Evolutionary conservation across 2,113 vertebrate genomes (phyloP).

Genomic region (Gymnobelideus leadbeateri): DNA sequence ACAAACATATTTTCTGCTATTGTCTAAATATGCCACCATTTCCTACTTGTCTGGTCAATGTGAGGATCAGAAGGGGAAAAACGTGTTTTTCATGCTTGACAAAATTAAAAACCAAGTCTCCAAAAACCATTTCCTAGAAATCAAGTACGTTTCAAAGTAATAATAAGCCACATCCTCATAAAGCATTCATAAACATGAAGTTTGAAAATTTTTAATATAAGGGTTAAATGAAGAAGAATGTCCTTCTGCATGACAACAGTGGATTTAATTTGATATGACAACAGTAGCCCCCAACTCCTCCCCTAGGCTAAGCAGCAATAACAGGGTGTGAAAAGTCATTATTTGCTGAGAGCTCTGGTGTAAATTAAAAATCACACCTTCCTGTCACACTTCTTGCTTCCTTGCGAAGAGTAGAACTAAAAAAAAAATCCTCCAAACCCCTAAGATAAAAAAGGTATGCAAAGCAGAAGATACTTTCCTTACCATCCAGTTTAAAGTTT

Average conservation of each 20-base stretch:
- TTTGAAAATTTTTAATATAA: constrained; percentile 66
- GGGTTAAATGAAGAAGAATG: constrained; percentile 81
- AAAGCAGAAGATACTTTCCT: constrained; percentile 62
- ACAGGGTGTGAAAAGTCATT: constrained; percentile 88
- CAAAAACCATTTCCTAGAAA: constrained; percentile 66
- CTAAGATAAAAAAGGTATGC: constrained; percentile 67
- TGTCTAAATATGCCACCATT: constrained; percentile 46
- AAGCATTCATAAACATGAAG: constrained; percentile 14
- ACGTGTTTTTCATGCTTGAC: constrained; percentile 39
- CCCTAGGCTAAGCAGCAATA: constrained; percentile 79
- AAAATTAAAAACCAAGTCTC: constrained; percentile 21
- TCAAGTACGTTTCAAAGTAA: constrained; percentile 50
- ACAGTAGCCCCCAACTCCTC: constrained; percentile 83
- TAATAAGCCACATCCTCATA: constrained; percentile 14
- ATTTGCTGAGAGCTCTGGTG: constrained; percentile 84
- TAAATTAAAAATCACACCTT: constrained; percentile 90
- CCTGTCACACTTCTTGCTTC: constrained; percentile 85
- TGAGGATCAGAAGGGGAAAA: not conserved
- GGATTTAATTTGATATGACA: constrained; percentile 82
- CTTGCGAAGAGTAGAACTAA: constrained; percentile 75
- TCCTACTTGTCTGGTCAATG: constrained; percentile 21
- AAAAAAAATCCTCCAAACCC: constrained; percentile 52
- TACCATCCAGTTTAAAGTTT: not conserved
- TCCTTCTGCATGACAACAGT: constrained; percentile 71
- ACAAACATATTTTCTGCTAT: constrained; percentile 8